Base-by-base conservation (phyloP, 1,140 invertebrate species). In the Sitodiplosis mosellana region DNA sequence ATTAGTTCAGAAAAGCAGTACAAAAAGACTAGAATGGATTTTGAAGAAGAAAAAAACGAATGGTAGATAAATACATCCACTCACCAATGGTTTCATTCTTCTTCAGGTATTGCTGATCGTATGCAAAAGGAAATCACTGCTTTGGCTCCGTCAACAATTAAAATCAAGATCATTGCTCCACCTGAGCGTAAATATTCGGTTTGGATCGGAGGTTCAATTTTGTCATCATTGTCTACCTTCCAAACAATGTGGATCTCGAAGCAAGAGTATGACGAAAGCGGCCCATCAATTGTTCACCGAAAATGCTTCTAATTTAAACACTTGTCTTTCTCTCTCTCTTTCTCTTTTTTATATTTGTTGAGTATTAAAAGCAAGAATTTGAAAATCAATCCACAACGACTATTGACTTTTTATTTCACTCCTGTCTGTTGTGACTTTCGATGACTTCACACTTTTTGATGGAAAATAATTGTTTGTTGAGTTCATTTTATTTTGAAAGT, bases 211-310 rank as follows among this genome's bases (percentile, higher is more conserved):
- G 84, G 84, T 49, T 88, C 85, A 51, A 88, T 88, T 62, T 67
- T 88, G 53, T 85, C 84, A 37, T 88, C 84, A 6, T 67, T 88
- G 21, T 87, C 84, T 54, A 89, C 85, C 64, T 88, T 88, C 83
- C 85, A 88, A 64, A 82, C 84, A 67, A 87, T 87, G 84, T 93
- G 89, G 89, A 93, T 93, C 69, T 86, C 82, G 56, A 91, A 91
- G 65, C 84, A 90, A 66, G 87, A 92, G 64, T 92, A 92, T 68
- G 87, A 93, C 68, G 88, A 92, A 68, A 88, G 84, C 55, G 88
- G 88, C 51, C 88, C 88, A 56, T 83, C 81, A 60, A 90, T 91
- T 65, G 88, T 92, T 55, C 87, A 92, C 75, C 80, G 87, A 70
- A 92, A 91, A 71, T 92, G 88, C 74, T 92, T 92, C 78, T 92